Evolutionary conservation across 2,797 vertebrate genomes (phyloP).

Genomic region (Jordanella pulchra): DNA sequence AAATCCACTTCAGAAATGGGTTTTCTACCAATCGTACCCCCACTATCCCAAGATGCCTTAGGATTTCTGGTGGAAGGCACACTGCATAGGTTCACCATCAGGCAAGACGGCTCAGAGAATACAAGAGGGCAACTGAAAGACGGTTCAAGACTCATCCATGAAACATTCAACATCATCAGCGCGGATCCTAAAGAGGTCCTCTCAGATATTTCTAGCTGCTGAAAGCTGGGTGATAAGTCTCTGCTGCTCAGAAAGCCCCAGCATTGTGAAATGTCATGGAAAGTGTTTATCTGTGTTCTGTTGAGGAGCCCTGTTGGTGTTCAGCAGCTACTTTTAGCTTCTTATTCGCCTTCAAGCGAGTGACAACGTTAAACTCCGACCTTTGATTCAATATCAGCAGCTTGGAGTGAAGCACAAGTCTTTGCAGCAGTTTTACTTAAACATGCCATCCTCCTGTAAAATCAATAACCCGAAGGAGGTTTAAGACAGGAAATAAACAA

Average conservation of each 20-base stretch:
- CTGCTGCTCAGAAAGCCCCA: slow-evolving; percentile 55
- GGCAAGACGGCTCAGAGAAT: slow-evolving; percentile 21
- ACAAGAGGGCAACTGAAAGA: slow-evolving; percentile 7
- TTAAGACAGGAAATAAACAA: slow-evolving; percentile 72
- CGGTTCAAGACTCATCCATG: slow-evolving; percentile 28
- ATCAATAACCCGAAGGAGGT: slow-evolving; percentile 75
- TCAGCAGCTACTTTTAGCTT: slow-evolving; percentile 70
- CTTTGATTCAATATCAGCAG: slow-evolving; percentile 61
- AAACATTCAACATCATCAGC: slow-evolving; percentile 55
- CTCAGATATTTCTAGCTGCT: slow-evolving; percentile 59
- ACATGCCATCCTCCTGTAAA: slow-evolving; percentile 70
- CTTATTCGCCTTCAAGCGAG: slow-evolving; percentile 64
- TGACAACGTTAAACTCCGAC: slow-evolving; percentile 66
- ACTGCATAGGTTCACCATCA: slow-evolving; percentile 38
- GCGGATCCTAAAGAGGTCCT: slow-evolving; percentile 57
- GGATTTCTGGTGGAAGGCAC: slow-evolving; percentile 62
- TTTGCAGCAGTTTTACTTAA: slow-evolving; percentile 60
- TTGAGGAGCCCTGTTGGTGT: slow-evolving; percentile 46
- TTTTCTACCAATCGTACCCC: slow-evolving; percentile 82
- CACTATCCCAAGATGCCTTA: slow-evolving; percentile 79
- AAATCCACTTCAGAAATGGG: slow-evolving; percentile 88
- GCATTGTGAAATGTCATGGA: slow-evolving; percentile 56
- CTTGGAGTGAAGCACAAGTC: slow-evolving; percentile 53
- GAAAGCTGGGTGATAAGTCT: slow-evolving; percentile 58
- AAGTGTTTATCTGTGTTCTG: slow-evolving; percentile 60